Percentiles rank a stretch among this genome's conserved stretches.
Conservation (phyloP, 2,113 vertebrate species). For the Electrona antarctica region DNA sequence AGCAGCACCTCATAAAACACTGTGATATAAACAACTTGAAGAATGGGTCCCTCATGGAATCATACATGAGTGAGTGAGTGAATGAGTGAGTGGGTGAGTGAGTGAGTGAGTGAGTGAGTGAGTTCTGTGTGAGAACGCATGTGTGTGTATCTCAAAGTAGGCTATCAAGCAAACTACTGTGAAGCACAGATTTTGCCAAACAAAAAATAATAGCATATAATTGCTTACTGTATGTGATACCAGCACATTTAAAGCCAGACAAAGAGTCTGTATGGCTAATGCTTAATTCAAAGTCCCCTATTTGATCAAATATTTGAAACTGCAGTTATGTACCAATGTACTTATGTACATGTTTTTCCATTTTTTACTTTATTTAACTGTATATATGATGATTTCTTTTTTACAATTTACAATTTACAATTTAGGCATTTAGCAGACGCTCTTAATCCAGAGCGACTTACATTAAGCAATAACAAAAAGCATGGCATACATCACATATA, state of each 20-base stretch:
- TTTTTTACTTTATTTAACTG: too few species aligned
- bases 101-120: not conserved
- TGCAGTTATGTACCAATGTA: too few species aligned
- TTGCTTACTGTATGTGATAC: slow-evolving; percentile 9
- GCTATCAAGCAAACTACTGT: slow-evolving; percentile 22
- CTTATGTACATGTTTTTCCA: too few species aligned
- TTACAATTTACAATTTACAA: too few species aligned
- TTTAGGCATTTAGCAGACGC: too few species aligned
- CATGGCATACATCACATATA: too few species aligned
- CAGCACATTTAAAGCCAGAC: not conserved
- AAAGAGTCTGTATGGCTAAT: slow-evolving; percentile 26
- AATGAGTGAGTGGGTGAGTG: too few species aligned
- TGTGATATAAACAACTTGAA: slow-evolving; percentile 36
- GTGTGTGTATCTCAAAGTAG: not conserved
- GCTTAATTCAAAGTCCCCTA: slow-evolving; percentile 44
- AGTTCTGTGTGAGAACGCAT: not conserved
- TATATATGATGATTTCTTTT: too few species aligned
- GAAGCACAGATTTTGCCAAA: not conserved
- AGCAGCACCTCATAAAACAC: slow-evolving; percentile 40
- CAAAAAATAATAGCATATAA: not conserved
- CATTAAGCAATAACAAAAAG: too few species aligned
- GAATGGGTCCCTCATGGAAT: not conserved
- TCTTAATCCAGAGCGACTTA: too few species aligned
- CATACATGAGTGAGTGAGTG: not conserved
- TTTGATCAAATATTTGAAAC: slow-evolving; percentile 52